Evolutionary conservation across 2,888 invertebrate species (phyloP).

Genomic region (Microctonus aethiopoides): DNA sequence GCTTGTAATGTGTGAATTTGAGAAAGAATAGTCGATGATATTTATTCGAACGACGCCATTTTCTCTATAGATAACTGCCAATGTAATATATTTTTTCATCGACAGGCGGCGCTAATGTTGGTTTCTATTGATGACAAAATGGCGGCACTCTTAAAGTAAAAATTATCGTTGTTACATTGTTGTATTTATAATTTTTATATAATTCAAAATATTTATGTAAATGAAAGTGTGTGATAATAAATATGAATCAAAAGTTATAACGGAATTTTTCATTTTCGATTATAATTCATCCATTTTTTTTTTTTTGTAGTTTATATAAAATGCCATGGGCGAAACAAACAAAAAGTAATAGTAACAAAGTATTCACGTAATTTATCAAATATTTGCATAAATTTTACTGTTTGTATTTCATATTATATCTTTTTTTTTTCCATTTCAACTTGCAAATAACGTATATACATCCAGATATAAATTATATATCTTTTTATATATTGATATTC

Average conservation of each 20-base stretch:
- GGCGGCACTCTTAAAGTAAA: neutral
- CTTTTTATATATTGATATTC: constrained; percentile 16
- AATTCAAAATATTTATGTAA: neutral
- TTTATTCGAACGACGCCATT: too few relatives aligned
- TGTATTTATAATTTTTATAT: neutral
- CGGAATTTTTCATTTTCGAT: neutral
- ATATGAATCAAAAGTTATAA: neutral
- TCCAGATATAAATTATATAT: constrained; percentile 27
- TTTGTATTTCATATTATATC: constrained; percentile 51
- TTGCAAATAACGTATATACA: constrained; percentile 27
- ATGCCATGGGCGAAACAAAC: constrained; percentile 67
- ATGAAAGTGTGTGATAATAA: neutral
- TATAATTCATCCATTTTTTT: neutral
- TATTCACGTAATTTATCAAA: constrained; percentile 59
- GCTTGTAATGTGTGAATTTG: too few relatives aligned
- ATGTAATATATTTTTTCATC: neutral
- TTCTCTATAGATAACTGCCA: neutral
- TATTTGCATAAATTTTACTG: constrained; percentile 57
- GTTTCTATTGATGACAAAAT: neutral
- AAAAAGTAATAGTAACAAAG: constrained; percentile 67
- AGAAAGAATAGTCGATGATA: too few relatives aligned
- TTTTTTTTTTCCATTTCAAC: constrained; percentile 27
- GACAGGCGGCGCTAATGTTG: neutral
- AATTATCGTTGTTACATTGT: neutral
- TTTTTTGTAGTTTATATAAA: constrained; percentile 58